These are phyloP conservation scores for Papilio xuthus DNA, from an alignment of 1,140 invertebrate genomes.

Conservation along the genomic window DNA sequence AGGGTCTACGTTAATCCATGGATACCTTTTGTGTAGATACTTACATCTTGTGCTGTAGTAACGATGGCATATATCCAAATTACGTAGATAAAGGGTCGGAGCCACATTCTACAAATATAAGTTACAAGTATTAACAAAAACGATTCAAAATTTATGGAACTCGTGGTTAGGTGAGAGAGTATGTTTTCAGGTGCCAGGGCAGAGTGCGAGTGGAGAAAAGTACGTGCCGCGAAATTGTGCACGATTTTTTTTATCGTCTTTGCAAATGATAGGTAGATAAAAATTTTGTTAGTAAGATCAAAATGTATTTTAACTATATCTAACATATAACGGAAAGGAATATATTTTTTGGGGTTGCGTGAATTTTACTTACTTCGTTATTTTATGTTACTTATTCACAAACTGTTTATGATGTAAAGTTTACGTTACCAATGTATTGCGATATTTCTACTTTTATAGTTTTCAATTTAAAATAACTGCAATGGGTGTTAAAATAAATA, in stretches of 20 bases:
- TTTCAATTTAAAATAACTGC: slow-evolving; percentile 20
- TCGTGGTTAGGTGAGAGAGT: too few relatives aligned
- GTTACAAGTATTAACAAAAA: not conserved
- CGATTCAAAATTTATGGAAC: too few relatives aligned
- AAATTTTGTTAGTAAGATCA: not conserved
- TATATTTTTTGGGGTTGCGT: not conserved
- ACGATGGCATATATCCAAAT: not conserved
- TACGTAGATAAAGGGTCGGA: not conserved
- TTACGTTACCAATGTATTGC: not conserved
- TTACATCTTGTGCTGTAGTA: not conserved
- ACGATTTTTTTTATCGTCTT: too few relatives aligned
- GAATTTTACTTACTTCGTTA: slow-evolving; percentile 1
- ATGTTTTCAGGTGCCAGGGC: too few relatives aligned
- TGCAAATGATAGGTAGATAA: too few relatives aligned
- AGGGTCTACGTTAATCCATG: too few relatives aligned
- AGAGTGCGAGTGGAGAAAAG: too few relatives aligned
- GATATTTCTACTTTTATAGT: slow-evolving; percentile 7
- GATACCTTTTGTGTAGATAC: not conserved
- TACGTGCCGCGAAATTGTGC: too few relatives aligned
- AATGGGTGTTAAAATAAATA: not conserved
- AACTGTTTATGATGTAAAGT: slow-evolving; percentile 6
- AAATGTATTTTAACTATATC: not conserved
- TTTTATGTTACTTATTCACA: not conserved
- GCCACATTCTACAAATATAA: not conserved
- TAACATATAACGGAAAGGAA: not conserved